Conservation (phyloP, 2,797 vertebrate species). For the Erpetoichthys calabaricus region DNA sequence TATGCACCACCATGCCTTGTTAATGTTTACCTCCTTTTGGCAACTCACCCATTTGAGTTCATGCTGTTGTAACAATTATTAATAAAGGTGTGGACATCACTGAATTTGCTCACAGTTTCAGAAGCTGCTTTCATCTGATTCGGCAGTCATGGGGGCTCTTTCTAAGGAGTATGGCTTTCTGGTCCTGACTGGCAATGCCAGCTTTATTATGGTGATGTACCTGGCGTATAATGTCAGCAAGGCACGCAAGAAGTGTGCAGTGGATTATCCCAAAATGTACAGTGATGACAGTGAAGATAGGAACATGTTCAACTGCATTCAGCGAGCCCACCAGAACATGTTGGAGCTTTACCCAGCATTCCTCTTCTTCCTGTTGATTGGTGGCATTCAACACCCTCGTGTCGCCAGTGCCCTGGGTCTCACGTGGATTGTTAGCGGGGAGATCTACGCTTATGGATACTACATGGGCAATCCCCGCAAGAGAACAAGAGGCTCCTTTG, state of each 20-base stretch:
- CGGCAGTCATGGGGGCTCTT: slow-evolving; percentile 64
- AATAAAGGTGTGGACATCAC: too few species aligned
- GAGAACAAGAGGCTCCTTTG: slow-evolving; percentile 46
- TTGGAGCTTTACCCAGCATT: slow-evolving; percentile 72
- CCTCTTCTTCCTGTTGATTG: slow-evolving; percentile 66
- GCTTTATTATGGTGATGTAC: slow-evolving; percentile 59
- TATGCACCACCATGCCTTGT: too few species aligned
- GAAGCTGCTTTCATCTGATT: too few species aligned
- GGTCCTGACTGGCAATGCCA: slow-evolving; percentile 70
- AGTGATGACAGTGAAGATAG: slow-evolving; percentile 63
- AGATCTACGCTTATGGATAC: slow-evolving; percentile 73
- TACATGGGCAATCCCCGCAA: slow-evolving; percentile 81
- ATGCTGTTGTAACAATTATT: too few species aligned
- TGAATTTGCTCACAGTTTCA: too few species aligned
- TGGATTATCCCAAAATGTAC: slow-evolving; percentile 84
- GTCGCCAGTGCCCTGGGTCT: slow-evolving; percentile 53
- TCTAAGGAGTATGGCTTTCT: slow-evolving; percentile 81
- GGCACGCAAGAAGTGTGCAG: slow-evolving; percentile 70
- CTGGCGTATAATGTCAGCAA: slow-evolving; percentile 53
- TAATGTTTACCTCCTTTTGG: too few species aligned
- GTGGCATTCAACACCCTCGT: slow-evolving; percentile 59
- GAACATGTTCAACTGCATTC: slow-evolving; percentile 80
- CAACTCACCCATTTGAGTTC: too few species aligned
- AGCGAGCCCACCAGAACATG: slow-evolving; percentile 87
- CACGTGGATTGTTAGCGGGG: slow-evolving; percentile 63